A percentile compares a stretch with the other conserved stretches of the same genome.
Conservation (phyloP, 2,797 vertebrate genomes). For the Falco peregrinus region DNA sequence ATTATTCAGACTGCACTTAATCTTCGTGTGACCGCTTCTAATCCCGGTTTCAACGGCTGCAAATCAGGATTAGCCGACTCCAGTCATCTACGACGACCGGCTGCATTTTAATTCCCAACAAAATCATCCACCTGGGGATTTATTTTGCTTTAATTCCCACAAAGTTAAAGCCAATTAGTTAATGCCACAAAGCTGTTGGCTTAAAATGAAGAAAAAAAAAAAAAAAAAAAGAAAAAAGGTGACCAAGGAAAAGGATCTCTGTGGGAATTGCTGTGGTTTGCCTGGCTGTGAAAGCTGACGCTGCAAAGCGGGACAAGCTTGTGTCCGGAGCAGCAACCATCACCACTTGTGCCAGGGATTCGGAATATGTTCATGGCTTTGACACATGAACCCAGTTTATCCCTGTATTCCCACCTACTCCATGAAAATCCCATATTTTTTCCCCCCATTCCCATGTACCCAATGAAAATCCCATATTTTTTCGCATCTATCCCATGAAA, state of each 20-base stretch:
- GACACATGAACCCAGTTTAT: rapidly evolving
- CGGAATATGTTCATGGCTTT: too few relatives aligned
- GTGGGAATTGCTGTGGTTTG: not conserved
- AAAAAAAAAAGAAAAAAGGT: not conserved
- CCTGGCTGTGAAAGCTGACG: not conserved
- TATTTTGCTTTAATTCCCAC: not conserved
- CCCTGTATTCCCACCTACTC: not conserved
- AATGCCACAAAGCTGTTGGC: not conserved
- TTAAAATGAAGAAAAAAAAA: not conserved
- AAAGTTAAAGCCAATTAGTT: not conserved
- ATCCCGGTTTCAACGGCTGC: not conserved
- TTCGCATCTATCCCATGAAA: too few relatives aligned
- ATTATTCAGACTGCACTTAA: not conserved
- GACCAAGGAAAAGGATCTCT: not conserved
- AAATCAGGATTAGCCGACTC: not conserved
- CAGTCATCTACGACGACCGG: not conserved
- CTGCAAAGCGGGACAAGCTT: not conserved
- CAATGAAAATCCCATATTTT: too few relatives aligned
- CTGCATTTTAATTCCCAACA: not conserved
- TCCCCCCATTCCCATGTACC: too few relatives aligned
- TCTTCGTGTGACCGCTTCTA: not conserved
- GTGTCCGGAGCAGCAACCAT: not conserved
- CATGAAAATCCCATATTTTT: not conserved
- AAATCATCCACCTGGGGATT: not conserved
- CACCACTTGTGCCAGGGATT: too few relatives aligned